These are phyloP conservation scores for Mormyrus iriodes DNA, from an alignment of 2,113 vertebrate genomes.

Conservation along the genomic window DNA sequence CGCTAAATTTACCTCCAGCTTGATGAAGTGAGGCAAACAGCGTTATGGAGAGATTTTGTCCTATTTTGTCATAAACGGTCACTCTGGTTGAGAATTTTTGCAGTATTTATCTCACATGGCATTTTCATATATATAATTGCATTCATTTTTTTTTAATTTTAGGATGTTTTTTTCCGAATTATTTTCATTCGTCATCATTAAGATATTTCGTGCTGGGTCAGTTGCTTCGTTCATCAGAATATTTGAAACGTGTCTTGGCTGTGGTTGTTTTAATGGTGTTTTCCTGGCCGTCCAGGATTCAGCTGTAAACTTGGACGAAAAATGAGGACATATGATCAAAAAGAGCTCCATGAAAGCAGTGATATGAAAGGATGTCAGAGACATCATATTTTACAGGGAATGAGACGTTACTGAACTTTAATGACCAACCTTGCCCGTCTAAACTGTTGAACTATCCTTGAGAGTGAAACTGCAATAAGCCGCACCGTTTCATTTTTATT, in stretches of 20 bases:
- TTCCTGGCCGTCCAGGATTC: neutral
- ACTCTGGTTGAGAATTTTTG: neutral
- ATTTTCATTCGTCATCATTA: neutral
- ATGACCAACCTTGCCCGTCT: neutral
- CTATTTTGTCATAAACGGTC: neutral
- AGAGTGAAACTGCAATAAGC: neutral
- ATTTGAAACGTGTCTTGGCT: neutral
- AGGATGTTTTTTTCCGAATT: neutral
- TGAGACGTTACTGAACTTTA: neutral
- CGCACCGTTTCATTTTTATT: neutral
- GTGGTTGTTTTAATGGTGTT: neutral
- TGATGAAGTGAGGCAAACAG: neutral
- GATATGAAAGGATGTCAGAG: neutral
- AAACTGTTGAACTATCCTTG: neutral
- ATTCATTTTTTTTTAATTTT: neutral
- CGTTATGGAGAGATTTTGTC: neutral
- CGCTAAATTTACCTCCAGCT: neutral
- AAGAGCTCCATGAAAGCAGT: neutral
- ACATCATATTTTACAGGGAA: neutral
- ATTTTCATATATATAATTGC: neutral
- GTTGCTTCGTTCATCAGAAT: neutral
- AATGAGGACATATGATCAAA: neutral
- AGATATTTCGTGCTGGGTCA: neutral
- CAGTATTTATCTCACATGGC: neutral
- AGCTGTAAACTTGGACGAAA: neutral